Conservation (phyloP, 2,113 vertebrate species). For the Mesitornis unicolor region DNA sequence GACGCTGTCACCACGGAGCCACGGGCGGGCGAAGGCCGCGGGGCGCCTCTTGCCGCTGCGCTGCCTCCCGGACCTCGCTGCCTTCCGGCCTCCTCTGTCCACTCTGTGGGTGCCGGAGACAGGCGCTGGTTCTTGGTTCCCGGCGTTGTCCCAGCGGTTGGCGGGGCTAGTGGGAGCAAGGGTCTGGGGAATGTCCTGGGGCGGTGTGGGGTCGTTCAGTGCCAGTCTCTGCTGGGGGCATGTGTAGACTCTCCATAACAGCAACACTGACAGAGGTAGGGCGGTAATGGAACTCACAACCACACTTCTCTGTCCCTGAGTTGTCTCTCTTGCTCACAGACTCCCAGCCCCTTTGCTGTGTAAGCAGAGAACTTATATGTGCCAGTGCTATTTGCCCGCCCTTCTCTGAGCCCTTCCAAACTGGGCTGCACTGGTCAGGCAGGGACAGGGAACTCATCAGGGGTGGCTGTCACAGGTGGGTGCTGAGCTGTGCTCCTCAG, state of each 20-base stretch:
- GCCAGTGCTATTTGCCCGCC: background rate
- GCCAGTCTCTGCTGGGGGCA: too few relatives aligned
- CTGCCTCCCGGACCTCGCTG: background rate
- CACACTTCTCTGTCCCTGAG: background rate
- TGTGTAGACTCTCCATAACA: rapidly evolving
- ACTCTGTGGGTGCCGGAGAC: background rate
- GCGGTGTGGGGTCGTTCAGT: rapidly evolving
- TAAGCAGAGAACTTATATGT: background rate
- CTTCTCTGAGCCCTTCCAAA: background rate
- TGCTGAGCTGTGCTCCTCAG: background rate
- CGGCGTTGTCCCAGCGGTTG: background rate
- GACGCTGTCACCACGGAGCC: background rate
- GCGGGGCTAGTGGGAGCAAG: background rate
- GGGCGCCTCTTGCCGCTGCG: background rate
- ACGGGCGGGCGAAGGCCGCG: background rate
- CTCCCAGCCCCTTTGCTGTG: background rate
- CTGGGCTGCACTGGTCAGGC: background rate
- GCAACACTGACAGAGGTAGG: rapidly evolving
- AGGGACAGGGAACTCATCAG: background rate
- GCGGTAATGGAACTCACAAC: background rate
- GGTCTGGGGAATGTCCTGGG: background rate
- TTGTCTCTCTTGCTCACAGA: background rate
- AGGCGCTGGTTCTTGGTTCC: background rate
- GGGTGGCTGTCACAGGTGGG: background rate
- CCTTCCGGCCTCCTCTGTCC: background rate